These are phyloP conservation scores for Nerophis ophidion DNA, from an alignment of 2,113 vertebrate species.

Conservation along the genomic window DNA sequence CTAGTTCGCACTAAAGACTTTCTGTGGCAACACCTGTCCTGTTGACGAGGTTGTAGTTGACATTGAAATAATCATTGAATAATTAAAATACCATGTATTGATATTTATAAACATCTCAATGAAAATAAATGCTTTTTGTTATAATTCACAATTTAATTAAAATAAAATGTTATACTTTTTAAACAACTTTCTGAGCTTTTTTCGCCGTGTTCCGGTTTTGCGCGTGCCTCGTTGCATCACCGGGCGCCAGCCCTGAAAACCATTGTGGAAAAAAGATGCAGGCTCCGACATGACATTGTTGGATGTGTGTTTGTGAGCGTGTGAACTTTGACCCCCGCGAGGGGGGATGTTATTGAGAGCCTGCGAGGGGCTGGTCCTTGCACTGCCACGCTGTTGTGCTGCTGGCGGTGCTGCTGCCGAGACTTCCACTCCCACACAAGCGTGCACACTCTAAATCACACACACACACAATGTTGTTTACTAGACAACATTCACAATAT, in stretches of 20 bases:
- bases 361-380: background rate
- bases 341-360: constrained; percentile 28
- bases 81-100: too few species aligned
- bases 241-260: constrained; percentile 10
- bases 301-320: constrained; percentile 27
- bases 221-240: constrained; percentile 4
- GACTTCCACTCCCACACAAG: constrained; percentile 43
- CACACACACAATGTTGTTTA: background rate
- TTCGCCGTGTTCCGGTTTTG: too few species aligned
- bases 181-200: too few species aligned
- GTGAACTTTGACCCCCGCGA: constrained; percentile 30
- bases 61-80: too few species aligned
- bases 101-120: too few species aligned
- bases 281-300: constrained; percentile 24
- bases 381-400: background rate
- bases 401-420: constrained; percentile 17
- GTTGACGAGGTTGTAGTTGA: too few species aligned
- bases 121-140: too few species aligned
- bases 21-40: too few species aligned
- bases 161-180: too few species aligned
- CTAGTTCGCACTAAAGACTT: too few species aligned
- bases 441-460: constrained; percentile 33
- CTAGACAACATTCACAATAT: too few species aligned
- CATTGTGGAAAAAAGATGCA: constrained; percentile 22
- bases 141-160: too few species aligned